Conservation (phyloP, 2,888 invertebrate genomes). For the Chaitophorus viminalis region DNA sequence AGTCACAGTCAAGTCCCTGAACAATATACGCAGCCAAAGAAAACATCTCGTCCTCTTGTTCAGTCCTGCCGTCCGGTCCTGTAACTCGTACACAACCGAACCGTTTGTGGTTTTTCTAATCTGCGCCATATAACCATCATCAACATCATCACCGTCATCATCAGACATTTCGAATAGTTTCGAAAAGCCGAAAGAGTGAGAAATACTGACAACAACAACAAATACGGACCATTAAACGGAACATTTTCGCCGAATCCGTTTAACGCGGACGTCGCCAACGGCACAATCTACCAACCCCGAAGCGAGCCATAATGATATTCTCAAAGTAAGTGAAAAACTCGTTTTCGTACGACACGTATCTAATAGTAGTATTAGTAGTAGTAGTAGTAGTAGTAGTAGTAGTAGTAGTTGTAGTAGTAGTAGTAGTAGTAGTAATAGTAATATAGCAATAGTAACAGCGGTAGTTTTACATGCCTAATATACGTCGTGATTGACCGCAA, state of each 20-base stretch:
- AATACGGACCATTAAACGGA: too few relatives aligned
- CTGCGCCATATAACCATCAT: too few relatives aligned
- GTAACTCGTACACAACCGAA: neutral
- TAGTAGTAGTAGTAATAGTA: neutral
- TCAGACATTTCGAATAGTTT: too few relatives aligned
- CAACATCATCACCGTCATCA: neutral
- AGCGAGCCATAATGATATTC: constrained; percentile 49
- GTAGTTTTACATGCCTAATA: too few relatives aligned
- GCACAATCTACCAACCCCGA: neutral
- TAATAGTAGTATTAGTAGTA: neutral
- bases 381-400: neutral
- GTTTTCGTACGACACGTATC: neutral
- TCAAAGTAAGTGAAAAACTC: constrained; percentile 42
- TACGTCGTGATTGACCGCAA: too few relatives aligned
- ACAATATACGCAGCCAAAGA: too few relatives aligned
- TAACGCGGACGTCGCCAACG: neutral
- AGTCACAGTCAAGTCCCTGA: too few relatives aligned
- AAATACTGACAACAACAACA: neutral
- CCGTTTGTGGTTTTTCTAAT: too few relatives aligned
- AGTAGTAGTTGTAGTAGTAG: too few relatives aligned
- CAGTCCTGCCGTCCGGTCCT: neutral
- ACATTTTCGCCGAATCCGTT: too few relatives aligned
- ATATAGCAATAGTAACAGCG: neutral
- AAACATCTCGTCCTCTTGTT: too few relatives aligned
- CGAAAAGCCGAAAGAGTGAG: neutral